Evolutionary conservation across 2,797 vertebrate species (phyloP).

Genomic region (Halcyon chelicuti): DNA sequence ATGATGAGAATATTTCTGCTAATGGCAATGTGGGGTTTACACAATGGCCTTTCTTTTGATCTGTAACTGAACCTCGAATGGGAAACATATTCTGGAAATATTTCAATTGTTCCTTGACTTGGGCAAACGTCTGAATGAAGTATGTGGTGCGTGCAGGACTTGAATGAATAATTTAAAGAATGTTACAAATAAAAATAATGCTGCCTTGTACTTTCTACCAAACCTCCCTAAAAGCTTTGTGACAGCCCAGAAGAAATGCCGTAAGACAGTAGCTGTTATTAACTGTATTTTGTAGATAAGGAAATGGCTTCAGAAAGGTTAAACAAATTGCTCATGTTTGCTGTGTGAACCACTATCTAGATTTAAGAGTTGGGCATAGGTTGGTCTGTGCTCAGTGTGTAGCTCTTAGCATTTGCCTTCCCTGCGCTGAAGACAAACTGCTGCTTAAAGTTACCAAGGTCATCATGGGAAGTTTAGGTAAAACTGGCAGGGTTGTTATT

Average conservation of each 20-base stretch:
- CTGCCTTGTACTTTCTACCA: slow-evolving; percentile 12
- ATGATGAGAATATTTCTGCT: slow-evolving; percentile 77
- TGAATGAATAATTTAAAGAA: slow-evolving; percentile 59
- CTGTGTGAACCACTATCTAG: neutral
- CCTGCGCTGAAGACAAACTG: neutral
- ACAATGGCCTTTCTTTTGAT: slow-evolving; percentile 78
- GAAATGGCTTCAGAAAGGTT: slow-evolving; percentile 40
- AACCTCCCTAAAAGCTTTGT: slow-evolving; percentile 52
- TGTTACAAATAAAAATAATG: slow-evolving; percentile 31
- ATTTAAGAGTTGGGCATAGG: neutral
- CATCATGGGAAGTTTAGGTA: neutral
- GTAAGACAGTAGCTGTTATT: slow-evolving; percentile 35
- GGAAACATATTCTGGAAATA: slow-evolving; percentile 76
- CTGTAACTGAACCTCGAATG: slow-evolving; percentile 70
- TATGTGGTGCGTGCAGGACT: slow-evolving; percentile 4
- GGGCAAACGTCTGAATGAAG: slow-evolving; percentile 71
- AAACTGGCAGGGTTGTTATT: neutral
- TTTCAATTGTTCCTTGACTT: slow-evolving; percentile 75
- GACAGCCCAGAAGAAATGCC: slow-evolving; percentile 36
- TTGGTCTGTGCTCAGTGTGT: neutral
- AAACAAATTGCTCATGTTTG: neutral
- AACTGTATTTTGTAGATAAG: slow-evolving; percentile 32
- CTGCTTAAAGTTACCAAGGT: neutral
- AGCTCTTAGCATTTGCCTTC: neutral
- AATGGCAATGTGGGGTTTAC: slow-evolving; percentile 63